Conservation (phyloP, 2,888 invertebrate species). For the Brenthis hecate region DNA sequence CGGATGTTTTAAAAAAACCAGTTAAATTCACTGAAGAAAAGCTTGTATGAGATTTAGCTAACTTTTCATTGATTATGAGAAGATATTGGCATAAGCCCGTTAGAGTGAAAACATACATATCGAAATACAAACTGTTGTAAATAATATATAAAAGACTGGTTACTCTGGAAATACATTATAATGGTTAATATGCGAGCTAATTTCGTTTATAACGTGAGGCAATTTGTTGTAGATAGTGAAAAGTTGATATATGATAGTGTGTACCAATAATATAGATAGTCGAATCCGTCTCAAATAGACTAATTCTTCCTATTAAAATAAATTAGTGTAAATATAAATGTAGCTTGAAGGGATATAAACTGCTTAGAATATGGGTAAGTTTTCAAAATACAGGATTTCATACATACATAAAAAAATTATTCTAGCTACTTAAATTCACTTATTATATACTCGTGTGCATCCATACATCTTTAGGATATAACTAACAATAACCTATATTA, state of each 20-base stretch:
- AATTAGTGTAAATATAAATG: constrained; percentile 30
- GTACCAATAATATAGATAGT: constrained; percentile 43
- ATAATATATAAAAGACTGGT: constrained; percentile 61
- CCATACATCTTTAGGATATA: no score
- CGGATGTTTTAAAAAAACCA: constrained; percentile 60
- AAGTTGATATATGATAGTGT: constrained; percentile 39
- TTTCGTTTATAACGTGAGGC: constrained; percentile 45
- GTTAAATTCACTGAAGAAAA: constrained; percentile 76
- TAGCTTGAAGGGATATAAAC: constrained; percentile 24
- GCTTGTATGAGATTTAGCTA: constrained; percentile 73
- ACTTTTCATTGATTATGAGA: constrained; percentile 50
- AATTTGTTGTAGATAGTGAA: constrained; percentile 44
- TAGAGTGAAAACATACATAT: constrained; percentile 58
- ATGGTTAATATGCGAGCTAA: constrained; percentile 38
- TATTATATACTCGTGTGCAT: no score
- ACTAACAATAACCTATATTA: no score
- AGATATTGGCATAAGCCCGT: constrained; percentile 54
- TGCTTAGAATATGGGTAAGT: constrained; percentile 41
- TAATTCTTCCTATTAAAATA: constrained; percentile 43
- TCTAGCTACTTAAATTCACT: no score
- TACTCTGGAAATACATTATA: constrained; percentile 41
- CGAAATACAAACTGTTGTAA: constrained; percentile 60
- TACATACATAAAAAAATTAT: no score
- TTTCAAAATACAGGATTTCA: neutral
- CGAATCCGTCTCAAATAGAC: constrained; percentile 58